Evolutionary conservation across 2,113 vertebrate genomes (phyloP), one percentile per base, ranked within the genome.

Genomic region (Seriola dumerili): DNA sequence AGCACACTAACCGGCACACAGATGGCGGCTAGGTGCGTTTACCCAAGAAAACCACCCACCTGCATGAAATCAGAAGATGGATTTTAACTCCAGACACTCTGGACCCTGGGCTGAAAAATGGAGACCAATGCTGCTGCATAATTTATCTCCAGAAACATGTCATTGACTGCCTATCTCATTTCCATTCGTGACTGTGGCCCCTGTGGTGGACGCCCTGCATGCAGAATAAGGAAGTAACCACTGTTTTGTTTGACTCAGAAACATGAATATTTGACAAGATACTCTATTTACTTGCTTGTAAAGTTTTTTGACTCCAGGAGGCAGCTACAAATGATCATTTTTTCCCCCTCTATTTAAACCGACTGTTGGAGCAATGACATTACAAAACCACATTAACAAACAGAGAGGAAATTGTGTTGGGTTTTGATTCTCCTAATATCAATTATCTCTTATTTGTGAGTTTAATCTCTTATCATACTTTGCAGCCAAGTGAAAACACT

Each of bases 11-110:
- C 58, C 17, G 70, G 78, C 74, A 76, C 70, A 79, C 83, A 91
- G 78, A 92, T 83, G 85, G 83, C 44, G 57, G 59, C 29, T n/a
- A 69, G 77, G 82, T 81, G 83, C 66, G 34, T 81, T 88, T 76
- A 86, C 80, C 79, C 72, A 84, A 84, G 25, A 76, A 84, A 88
- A 58, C 58, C 85, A 58, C 84, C 80, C 76, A 89, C 87, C 78
- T 83, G 79, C 36, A 80, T 42, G 61, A 85, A 89, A 76, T 87
- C 83, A 82, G 57, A 83, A 81, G 77, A 85, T 38, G 16, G 38
- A 77, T 62, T 86, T 81, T 62, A 80, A 85, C 72, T 71, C 42
- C 81, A 88, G 87, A 89, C 88, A 81, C 78, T 75, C 80, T 57
- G 34, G 76, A 79, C 48, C 59, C 57, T 61, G 55, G 32, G 67